Base-by-base conservation (phyloP, 2,113 vertebrate genomes). In the Amphiprion ocellaris region DNA sequence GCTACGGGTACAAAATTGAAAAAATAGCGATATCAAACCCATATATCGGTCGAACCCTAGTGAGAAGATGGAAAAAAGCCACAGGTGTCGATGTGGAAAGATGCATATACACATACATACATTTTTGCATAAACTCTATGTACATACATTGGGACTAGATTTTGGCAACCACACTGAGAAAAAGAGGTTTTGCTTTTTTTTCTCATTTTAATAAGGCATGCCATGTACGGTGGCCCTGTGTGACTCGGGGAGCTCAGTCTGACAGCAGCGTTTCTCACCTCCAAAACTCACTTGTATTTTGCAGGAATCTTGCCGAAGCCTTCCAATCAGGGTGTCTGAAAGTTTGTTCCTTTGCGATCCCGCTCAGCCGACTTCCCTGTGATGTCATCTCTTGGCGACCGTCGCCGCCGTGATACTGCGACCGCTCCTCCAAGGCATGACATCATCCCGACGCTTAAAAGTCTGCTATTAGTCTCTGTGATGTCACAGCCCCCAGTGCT, bases 41-140 rank as follows among this genome's bases (percentile, higher is more conserved):
- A 23, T 77, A 23, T 77, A 84, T 81, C n/a, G 9, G 74, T 81
- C 60, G 23, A 82, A 77, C 68, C 69, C 75, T 33, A 69, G 64
- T 54, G 78, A 69, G 41, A 28, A 24, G 75, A 82, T 50, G 0
- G 56, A 26, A 69, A 26, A 26, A 78, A 78, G 71, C 75, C 41
- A 64, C 70, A 24, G 19, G 54, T 11, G 63, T 24, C 15, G n/a
- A 75, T 10, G 63, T 74, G 55, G 37, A 54, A n/a, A 66, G 46
- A 79, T 49, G 44, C 56, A 24, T 44, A 41, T 47, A 84, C 60
- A 75, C 24, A 54, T 10, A 83, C 73, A 58, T 23, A 71, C 69
- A 73, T 46, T 41, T 74, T 75, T 84, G 81, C 78, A 81, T 88
- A 80, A 85, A 82, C 71, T 65, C 69, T 83, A 83, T 87, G 59